These are phyloP conservation scores for Sorex fumeus DNA, from an alignment of 2,113 vertebrate genomes.

Conservation along the genomic window DNA sequence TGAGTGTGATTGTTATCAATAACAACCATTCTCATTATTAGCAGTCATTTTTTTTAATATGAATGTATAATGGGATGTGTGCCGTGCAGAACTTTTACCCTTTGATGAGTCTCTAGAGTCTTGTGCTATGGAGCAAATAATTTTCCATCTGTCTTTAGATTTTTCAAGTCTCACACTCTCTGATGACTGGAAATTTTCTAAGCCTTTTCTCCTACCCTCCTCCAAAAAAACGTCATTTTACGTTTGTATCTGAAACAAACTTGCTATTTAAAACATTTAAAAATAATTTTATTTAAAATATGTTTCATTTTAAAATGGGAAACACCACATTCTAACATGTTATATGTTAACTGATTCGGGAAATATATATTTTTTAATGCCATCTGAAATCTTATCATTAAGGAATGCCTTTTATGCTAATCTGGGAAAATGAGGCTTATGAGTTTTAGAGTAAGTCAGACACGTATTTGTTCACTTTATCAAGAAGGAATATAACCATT, in stretches of 20 bases:
- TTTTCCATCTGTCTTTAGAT: constrained; percentile 80
- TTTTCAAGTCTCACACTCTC: constrained; percentile 56
- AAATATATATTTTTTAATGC: neutral
- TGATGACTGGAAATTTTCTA: constrained; percentile 62
- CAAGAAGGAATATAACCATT: neutral
- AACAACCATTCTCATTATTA: constrained; percentile 17
- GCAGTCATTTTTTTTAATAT: constrained; percentile 19
- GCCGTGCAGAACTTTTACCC: constrained; percentile 62
- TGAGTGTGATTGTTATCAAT: neutral
- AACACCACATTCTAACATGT: neutral
- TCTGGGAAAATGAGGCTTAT: neutral
- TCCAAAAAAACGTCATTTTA: neutral
- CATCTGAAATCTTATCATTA: neutral
- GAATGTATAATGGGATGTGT: constrained; percentile 36
- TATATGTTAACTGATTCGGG: neutral
- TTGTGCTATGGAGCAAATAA: constrained; percentile 83
- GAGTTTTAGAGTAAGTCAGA: constrained; percentile 1
- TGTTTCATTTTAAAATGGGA: no score
- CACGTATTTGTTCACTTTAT: neutral
- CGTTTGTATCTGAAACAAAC: neutral
- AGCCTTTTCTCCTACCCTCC: neutral
- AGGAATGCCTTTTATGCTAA: neutral
- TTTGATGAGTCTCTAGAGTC: constrained; percentile 73
- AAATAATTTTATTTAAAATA: neutral
- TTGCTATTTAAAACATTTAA: neutral